Conservation (phyloP, 2,113 vertebrate genomes). For the Agapornis roseicollis region DNA sequence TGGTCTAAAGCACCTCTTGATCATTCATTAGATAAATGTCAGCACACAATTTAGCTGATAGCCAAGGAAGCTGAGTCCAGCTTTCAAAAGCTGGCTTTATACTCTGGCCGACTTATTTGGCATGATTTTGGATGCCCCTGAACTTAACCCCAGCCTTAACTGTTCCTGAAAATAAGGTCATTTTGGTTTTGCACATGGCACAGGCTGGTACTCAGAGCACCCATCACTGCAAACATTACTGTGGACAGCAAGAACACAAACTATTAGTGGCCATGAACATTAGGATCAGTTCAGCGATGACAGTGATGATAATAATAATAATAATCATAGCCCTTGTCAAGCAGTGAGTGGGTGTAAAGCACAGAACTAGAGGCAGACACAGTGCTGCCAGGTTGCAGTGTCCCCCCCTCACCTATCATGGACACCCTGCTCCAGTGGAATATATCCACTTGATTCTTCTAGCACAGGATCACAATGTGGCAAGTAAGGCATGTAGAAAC, state of each 20-base stretch:
- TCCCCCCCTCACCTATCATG: neutral
- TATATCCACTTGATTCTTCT: neutral
- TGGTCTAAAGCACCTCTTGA: neutral
- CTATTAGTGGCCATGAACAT: neutral
- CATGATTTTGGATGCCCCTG: neutral
- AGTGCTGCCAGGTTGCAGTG: neutral
- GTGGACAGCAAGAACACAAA: neutral
- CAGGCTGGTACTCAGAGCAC: neutral
- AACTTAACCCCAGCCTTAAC: neutral
- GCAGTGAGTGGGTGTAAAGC: neutral
- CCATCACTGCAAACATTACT: neutral
- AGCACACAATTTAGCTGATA: neutral
- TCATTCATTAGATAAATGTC: neutral
- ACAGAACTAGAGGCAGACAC: neutral
- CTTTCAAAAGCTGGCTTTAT: neutral
- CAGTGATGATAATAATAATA: neutral
- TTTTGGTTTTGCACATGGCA: accelerated
- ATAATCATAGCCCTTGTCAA: neutral
- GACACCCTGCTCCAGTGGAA: neutral
- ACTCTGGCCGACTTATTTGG: neutral
- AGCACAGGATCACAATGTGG: neutral
- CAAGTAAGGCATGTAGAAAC: neutral
- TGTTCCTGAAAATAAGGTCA: neutral
- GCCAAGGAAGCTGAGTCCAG: neutral
- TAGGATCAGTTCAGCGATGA: neutral